Evolutionary conservation across 2,888 invertebrate species (phyloP), one percentile per base, ranked within the genome.

Genomic region (Drosophila colorata): DNA sequence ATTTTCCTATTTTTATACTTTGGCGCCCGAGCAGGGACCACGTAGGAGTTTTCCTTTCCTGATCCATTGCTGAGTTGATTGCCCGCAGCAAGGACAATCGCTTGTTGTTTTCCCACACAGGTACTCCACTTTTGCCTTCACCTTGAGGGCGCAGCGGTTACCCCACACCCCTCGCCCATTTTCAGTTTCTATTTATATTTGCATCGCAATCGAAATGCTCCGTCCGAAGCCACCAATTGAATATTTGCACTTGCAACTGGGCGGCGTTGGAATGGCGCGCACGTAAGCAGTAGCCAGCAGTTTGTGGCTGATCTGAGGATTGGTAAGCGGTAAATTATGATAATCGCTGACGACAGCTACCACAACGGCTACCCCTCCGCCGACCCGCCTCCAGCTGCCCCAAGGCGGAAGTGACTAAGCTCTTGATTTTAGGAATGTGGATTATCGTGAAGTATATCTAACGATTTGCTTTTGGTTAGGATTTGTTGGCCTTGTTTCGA

Each of bases 341-440:
- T 80, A 83, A 83, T 83, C 48, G 41, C 53, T 72, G 57, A 65
- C 58, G 49, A 43, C 51, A 14, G 1, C 14, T 0, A 7, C 37
- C 20, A 4, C 31, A 2, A 1, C 31, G 0, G 0, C 31, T 1
- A 3, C 31, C 7, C 31, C 11, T 4, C 31, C 33, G 1, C 33
- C 13, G 0, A 4, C 33, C 1, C 13, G 1, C 3, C 9, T 28
- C 1, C 25, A 44, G 93, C 93, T 20, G 93, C 93, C 23, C 93
- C 93, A 28, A 93, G 55, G 51, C 71, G 74, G 74, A 74, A 74
- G 48, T 67, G 53, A 31, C 55, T 41, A 48, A 66, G 60, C 53
- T 44, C 51, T 69, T 47, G 11, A 18, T 37, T 49, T 35, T 35
- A 41, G 65, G 71, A 66, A 72, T 69, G 55, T 64, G 13, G 56